Conservation (phyloP, 2,113 vertebrate genomes). For the Melozone crissalis region DNA sequence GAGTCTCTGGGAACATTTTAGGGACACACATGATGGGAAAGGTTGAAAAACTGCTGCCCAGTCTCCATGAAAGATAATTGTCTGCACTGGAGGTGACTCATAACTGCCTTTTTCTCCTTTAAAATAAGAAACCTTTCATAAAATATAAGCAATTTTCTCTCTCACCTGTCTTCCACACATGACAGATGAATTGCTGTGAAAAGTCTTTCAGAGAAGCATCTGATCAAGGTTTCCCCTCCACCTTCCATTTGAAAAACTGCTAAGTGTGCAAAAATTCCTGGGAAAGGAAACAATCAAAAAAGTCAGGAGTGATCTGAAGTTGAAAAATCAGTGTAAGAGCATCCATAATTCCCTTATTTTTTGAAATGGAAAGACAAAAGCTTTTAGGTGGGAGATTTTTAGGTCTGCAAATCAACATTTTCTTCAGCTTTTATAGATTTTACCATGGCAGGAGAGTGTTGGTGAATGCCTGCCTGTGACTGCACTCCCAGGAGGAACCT, state of each 20-base stretch:
- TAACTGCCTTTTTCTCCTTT: background rate
- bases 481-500: background rate
- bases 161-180: background rate
- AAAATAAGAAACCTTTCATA: constrained; percentile 13
- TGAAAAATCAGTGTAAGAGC: background rate
- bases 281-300: background rate
- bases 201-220: background rate
- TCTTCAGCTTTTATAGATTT: background rate
- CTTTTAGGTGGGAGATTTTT: background rate
- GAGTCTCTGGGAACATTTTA: background rate
- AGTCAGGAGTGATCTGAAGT: background rate
- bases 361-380: background rate
- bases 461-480: too few relatives aligned
- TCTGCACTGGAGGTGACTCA: background rate
- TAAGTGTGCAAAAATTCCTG: background rate
- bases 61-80: background rate
- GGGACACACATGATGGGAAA: background rate
- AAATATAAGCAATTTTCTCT: constrained; percentile 43
- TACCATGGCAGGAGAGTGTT: background rate
- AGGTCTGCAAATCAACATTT: background rate
- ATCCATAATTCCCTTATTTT: background rate
- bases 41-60: background rate
- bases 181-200: background rate
- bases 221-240: background rate
- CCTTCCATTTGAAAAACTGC: background rate